Conservation (phyloP, 2,888 invertebrate species). For the Himalopsyche kuldschensis region DNA sequence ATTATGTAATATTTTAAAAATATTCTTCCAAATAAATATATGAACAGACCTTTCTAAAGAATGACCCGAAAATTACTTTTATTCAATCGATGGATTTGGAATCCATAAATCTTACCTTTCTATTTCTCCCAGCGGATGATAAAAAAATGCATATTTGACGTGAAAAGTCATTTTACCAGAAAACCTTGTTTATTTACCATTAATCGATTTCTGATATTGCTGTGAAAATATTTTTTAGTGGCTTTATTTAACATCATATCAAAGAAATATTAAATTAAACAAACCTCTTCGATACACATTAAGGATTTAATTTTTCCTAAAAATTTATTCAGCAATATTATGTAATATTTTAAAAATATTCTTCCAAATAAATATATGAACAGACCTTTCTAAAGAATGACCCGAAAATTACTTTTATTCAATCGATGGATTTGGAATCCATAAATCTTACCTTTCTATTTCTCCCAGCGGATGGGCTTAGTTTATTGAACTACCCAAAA, state of each 20-base stretch:
- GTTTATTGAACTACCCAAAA: conserved; percentile 28
- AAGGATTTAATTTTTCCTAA: too few relatives aligned
- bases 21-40: conserved; percentile 12
- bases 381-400: conserved; percentile 22
- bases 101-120: conserved; percentile 31
- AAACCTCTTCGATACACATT: too few relatives aligned
- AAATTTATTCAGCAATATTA: not conserved
- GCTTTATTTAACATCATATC: too few relatives aligned
- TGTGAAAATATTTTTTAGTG: too few relatives aligned
- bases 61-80: conserved; percentile 27
- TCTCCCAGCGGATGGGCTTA: conserved; percentile 17
- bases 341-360: not conserved
- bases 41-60: conserved; percentile 18
- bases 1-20: not conserved
- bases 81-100: conserved; percentile 36
- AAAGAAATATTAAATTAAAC: too few relatives aligned
- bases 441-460: conserved; percentile 32
- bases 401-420: conserved; percentile 30
- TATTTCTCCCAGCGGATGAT: conserved; percentile 24
- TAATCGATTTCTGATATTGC: too few relatives aligned
- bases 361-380: conserved; percentile 14
- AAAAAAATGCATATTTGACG: too few relatives aligned
- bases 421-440: conserved; percentile 34
- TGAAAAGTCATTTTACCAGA: too few relatives aligned
- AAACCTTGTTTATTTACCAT: too few relatives aligned